A percentile compares a stretch with the other conserved stretches of the same genome.
Conservation (phyloP, 1,140 invertebrate genomes). For the Brachionus paranguensis region DNA sequence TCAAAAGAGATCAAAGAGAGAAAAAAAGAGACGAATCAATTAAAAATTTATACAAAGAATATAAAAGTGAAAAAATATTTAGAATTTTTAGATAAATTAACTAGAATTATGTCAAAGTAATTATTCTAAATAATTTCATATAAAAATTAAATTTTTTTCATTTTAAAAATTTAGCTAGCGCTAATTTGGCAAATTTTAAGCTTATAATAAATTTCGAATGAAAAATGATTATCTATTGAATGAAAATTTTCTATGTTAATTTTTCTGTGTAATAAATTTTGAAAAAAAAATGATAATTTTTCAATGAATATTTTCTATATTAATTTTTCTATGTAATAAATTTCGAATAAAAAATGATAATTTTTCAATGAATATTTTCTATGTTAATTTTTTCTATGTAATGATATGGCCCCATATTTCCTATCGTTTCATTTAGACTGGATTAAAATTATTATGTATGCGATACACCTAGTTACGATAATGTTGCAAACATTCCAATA, state of each 20-base stretch:
- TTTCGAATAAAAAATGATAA: no score
- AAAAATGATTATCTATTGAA: neutral
- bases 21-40: constrained; percentile 3
- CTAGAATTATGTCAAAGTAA: neutral
- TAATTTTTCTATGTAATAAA: no score
- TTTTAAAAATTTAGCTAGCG: neutral
- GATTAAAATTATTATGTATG: no score
- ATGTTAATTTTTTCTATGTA: no score
- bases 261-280: neutral
- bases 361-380: no score
- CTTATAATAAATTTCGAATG: neutral
- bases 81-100: constrained; percentile 9
- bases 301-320: no score
- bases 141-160: neutral
- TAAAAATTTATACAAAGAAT: constrained; percentile 4
- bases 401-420: no score
- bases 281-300: no score
- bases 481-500: no score
- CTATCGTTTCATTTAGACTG: no score
- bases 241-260: neutral
- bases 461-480: no score
- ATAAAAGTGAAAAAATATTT: neutral
- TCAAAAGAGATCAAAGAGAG: neutral
- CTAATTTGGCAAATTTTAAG: neutral
- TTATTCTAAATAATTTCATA: neutral